phyloP scores from a whole-genome alignment of 2,888 invertebrate genomes.

The Xestoiulus laeticollis region DNA sequence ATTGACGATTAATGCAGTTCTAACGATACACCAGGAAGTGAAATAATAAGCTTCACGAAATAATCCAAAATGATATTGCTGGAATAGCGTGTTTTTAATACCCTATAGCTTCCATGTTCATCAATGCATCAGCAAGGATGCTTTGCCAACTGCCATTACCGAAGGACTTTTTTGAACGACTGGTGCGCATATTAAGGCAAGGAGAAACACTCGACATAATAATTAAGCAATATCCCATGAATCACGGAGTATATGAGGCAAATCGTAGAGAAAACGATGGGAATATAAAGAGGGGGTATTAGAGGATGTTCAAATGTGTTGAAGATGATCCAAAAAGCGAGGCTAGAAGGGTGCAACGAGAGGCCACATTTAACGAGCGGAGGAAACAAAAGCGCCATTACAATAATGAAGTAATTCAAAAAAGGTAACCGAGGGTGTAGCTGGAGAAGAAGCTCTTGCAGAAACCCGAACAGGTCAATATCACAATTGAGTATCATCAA shows the following conservation, averaged over 20 bases:
- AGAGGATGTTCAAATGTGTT: slow-evolving; percentile 10
- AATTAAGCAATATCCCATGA: slow-evolving; percentile 51
- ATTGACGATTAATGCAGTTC: neutral
- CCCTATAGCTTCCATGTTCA: no score
- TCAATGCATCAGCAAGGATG: neutral
- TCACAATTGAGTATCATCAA: slow-evolving; percentile 22
- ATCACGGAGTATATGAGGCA: slow-evolving; percentile 48
- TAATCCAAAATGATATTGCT: neutral
- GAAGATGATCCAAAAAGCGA: neutral
- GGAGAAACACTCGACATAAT: slow-evolving; percentile 36
- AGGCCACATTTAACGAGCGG: slow-evolving; percentile 17
- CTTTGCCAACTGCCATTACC: neutral
- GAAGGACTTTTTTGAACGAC: neutral
- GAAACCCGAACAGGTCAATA: slow-evolving; percentile 22
- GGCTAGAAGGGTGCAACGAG: neutral
- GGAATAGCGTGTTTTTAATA: neutral
- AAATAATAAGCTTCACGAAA: neutral
- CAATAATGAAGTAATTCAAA: slow-evolving; percentile 41
- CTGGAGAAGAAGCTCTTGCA: neutral
- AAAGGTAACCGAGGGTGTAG: slow-evolving; percentile 29
- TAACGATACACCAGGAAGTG: neutral
- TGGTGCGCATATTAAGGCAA: neutral
- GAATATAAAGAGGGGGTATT: neutral
- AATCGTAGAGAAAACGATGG: neutral
- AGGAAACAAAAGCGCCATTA: slow-evolving; percentile 37